Evolutionary conservation across 1,140 invertebrate genomes (phyloP).

Genomic region (Hyphantria cunea): DNA sequence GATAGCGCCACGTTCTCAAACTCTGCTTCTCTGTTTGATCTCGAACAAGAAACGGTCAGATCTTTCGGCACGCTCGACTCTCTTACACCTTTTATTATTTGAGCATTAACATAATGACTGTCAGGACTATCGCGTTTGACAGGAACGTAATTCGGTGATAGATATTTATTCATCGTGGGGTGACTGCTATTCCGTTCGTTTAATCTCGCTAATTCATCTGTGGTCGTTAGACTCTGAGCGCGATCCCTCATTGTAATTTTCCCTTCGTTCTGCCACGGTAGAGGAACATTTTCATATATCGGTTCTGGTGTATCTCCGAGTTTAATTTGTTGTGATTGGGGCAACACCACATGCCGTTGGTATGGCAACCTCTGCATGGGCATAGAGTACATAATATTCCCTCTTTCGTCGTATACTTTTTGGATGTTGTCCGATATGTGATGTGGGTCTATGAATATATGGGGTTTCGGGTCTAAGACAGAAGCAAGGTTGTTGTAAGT

Average conservation of each 20-base stretch:
- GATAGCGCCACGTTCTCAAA: constrained; percentile 47
- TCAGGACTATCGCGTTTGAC: constrained; percentile 51
- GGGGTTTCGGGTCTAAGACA: constrained; percentile 69
- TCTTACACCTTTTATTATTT: constrained; percentile 68
- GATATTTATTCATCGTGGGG: constrained; percentile 58
- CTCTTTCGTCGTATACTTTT: constrained; percentile 83
- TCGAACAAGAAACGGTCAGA: constrained; percentile 43
- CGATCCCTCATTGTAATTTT: constrained; percentile 79
- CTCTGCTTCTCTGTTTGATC: constrained; percentile 42
- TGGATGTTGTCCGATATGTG: constrained; percentile 83
- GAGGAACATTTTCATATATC: constrained; percentile 90
- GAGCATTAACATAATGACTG: constrained; percentile 75
- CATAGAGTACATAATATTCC: constrained; percentile 84
- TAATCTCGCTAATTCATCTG: constrained; percentile 82
- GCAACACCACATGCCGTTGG: constrained; percentile 77
- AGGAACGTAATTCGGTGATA: constrained; percentile 41
- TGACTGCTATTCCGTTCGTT: constrained; percentile 72
- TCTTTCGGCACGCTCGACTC: constrained; percentile 66
- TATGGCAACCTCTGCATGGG: constrained; percentile 80
- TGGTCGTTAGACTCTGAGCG: constrained; percentile 86
- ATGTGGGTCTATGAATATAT: constrained; percentile 72
- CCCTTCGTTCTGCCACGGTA: constrained; percentile 83
- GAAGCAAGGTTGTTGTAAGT: constrained; percentile 87
- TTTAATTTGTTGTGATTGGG: constrained; percentile 69
- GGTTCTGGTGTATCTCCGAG: constrained; percentile 83